Percentiles rank a stretch among this genome's conserved stretches.
These are phyloP conservation scores for Coecobrya sp. DNA, from an alignment of 2,888 invertebrate species.

Conservation along the genomic window DNA sequence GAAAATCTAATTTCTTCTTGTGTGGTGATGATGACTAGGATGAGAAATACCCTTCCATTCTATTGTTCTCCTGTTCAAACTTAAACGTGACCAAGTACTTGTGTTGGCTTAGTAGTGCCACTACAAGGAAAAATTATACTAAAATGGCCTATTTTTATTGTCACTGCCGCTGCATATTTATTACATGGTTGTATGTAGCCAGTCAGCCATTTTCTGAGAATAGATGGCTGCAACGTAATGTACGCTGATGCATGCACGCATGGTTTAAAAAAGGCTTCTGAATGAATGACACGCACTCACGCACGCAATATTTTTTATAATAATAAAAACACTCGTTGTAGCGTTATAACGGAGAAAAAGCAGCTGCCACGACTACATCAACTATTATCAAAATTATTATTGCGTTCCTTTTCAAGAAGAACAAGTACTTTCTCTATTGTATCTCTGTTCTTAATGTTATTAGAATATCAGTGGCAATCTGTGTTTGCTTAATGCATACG, in stretches of 20 bases:
- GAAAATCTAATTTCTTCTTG: constrained; percentile 64
- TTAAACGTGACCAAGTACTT: constrained; percentile 50
- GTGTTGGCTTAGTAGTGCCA: neutral
- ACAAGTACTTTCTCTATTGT: neutral
- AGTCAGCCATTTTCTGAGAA: neutral
- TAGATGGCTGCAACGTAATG: constrained; percentile 18
- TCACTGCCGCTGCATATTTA: constrained; percentile 40
- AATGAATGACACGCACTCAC: constrained; percentile 78
- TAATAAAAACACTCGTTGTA: constrained; percentile 5
- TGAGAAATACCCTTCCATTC: constrained; percentile 15
- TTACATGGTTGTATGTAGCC: constrained; percentile 7
- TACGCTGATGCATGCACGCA: constrained; percentile 22
- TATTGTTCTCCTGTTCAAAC: constrained; percentile 33
- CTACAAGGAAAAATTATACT: neutral
- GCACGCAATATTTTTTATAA: constrained; percentile 61
- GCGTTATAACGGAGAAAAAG: neutral
- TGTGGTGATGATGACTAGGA: constrained; percentile 31
- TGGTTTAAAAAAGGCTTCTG: constrained; percentile 1
- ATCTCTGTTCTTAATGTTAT: neutral
- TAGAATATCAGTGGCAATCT: neutral
- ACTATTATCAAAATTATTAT: neutral
- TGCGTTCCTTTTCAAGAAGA: neutral
- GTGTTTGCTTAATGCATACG: neutral
- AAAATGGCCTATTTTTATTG: constrained; percentile 46
- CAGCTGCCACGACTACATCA: neutral